These are phyloP conservation scores for Varecia variegata DNA, from an alignment of 2,797 vertebrate genomes.

Conservation along the genomic window DNA sequence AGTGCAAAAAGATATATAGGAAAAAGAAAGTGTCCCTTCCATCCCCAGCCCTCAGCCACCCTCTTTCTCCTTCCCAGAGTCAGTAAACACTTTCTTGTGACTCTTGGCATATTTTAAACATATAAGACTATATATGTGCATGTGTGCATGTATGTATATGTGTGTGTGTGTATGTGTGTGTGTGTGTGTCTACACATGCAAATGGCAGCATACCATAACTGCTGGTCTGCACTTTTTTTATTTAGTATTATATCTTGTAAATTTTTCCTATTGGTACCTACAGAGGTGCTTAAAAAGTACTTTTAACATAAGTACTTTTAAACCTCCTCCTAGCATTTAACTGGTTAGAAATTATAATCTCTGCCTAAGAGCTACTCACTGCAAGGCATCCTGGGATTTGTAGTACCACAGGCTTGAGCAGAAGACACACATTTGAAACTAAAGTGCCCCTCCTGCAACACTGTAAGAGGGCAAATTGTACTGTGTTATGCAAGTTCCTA, in stretches of 20 bases:
- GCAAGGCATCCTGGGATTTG: slow-evolving; percentile 30
- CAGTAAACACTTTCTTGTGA: not conserved
- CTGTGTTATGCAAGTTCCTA: not conserved
- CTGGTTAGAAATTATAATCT: not conserved
- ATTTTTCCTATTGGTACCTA: not conserved
- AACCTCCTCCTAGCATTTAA: slow-evolving; percentile 17
- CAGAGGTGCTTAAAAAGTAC: not conserved
- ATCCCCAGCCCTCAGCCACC: not conserved
- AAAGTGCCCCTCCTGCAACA: not conserved
- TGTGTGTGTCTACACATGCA: not conserved
- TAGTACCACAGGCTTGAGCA: not conserved
- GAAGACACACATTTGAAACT: not conserved
- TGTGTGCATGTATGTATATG: too few relatives aligned
- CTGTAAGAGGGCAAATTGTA: not conserved
- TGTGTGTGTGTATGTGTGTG: too few relatives aligned
- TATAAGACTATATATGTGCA: not conserved
- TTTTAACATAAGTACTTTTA: not conserved
- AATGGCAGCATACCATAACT: not conserved
- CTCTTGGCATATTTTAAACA: not conserved
- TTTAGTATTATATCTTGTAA: not conserved
- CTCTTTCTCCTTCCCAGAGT: not conserved
- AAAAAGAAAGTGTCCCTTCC: not conserved
- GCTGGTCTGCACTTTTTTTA: not conserved
- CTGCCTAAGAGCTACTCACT: not conserved
- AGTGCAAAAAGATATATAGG: not conserved